Conservation (phyloP, 2,888 invertebrate genomes). For the Azorinus chamasolen region DNA sequence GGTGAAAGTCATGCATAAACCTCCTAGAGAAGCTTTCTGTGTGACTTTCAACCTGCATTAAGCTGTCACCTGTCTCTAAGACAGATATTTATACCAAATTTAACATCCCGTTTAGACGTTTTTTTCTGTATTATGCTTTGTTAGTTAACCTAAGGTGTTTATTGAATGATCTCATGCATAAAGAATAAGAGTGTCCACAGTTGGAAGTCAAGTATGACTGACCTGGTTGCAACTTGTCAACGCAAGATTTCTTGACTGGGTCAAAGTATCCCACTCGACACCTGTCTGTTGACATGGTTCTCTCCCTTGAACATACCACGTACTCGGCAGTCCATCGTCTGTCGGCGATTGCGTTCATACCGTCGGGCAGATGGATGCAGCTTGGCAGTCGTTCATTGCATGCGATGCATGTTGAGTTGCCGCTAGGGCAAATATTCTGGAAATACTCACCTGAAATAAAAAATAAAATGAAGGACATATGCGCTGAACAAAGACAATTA, state of each 20-base stretch:
- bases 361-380: slow-evolving; percentile 64
- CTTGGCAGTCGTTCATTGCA: slow-evolving; percentile 62
- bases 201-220: not conserved
- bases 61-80: too few relatives aligned
- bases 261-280: slow-evolving; percentile 58
- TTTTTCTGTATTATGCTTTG: too few relatives aligned
- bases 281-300: slow-evolving; percentile 53
- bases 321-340: slow-evolving; percentile 58
- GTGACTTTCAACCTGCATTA: too few relatives aligned
- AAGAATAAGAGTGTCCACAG: too few relatives aligned
- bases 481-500: too few relatives aligned
- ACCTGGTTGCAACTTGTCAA: slow-evolving; percentile 55
- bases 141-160: too few relatives aligned
- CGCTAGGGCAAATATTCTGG: slow-evolving; percentile 55
- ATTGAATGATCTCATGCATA: too few relatives aligned
- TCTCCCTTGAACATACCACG: slow-evolving; percentile 53
- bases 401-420: slow-evolving; percentile 56
- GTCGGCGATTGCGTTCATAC: slow-evolving; percentile 49
- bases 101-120: too few relatives aligned
- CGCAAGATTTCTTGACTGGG: slow-evolving; percentile 50
- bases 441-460: slow-evolving; percentile 62
- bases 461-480: not conserved
- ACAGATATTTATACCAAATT: too few relatives aligned
- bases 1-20: too few relatives aligned
- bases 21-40: too few relatives aligned